phyloP scores from a whole-genome alignment of 1,140 invertebrate species.

The Rhizoglyphus robini region DNA sequence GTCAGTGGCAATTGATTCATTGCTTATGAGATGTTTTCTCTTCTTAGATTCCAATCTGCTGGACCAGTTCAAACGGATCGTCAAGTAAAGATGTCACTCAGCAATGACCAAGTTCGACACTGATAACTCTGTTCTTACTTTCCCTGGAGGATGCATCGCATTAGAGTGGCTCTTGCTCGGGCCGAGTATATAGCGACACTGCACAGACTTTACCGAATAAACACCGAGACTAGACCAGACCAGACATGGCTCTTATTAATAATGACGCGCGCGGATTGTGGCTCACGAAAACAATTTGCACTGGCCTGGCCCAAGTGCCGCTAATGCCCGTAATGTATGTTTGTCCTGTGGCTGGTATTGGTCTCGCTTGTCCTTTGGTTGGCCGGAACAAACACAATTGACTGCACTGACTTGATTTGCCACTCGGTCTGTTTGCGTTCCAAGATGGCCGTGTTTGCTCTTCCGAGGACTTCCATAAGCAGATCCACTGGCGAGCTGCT shows the following conservation, averaged over 20 bases:
- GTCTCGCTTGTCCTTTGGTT: background rate
- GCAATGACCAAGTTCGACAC: too few species aligned
- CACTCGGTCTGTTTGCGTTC: background rate
- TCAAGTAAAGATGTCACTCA: background rate
- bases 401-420: slow-evolving; percentile 4
- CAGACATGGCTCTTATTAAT: too few species aligned
- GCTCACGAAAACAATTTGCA: background rate
- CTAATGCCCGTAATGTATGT: too few species aligned
- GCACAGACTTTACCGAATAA: too few species aligned
- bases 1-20: background rate
- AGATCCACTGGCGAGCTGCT: too few species aligned
- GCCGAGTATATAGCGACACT: too few species aligned
- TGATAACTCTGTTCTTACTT: too few species aligned
- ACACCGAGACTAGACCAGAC: too few species aligned
- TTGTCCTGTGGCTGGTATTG: background rate
- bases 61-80: slow-evolving; percentile 14
- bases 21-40: background rate
- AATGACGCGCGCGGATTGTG: too few species aligned
- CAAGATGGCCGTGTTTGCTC: background rate
- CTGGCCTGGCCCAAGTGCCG: background rate
- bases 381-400: background rate
- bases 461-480: too few species aligned
- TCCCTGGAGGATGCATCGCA: too few species aligned
- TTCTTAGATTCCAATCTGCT: slow-evolving; percentile 16
- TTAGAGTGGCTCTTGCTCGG: too few species aligned